Evolutionary conservation across 2,113 vertebrate species (phyloP).

Genomic region (Cyanistes caeruleus): DNA sequence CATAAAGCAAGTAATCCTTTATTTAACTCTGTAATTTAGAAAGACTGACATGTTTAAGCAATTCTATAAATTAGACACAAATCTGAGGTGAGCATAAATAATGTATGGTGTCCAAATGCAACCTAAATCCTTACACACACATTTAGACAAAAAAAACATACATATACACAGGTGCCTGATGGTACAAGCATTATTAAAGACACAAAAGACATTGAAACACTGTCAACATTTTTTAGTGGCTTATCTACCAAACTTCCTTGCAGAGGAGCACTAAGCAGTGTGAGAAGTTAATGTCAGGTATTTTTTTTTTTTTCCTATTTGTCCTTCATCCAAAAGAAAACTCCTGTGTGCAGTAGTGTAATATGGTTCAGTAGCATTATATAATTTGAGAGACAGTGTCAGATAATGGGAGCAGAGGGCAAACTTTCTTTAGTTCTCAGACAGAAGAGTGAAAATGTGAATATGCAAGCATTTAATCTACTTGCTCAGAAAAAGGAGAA

Average conservation of each 20-base stretch:
- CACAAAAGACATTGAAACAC: background rate
- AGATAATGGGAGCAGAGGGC: fast-evolving
- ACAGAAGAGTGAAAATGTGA: background rate
- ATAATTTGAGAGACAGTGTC: background rate
- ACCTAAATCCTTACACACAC: background rate
- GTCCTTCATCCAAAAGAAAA: background rate
- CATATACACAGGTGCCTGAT: fast-evolving
- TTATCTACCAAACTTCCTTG: background rate
- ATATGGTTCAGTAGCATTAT: background rate
- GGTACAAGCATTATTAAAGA: background rate
- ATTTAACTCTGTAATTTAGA: background rate
- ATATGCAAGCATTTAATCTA: background rate
- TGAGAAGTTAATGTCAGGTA: background rate
- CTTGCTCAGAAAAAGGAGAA: background rate
- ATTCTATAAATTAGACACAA: background rate
- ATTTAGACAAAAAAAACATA: background rate
- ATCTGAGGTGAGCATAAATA: background rate
- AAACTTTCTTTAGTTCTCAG: background rate
- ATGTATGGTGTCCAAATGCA: background rate
- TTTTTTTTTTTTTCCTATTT: background rate
- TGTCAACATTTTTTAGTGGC: background rate
- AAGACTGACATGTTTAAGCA: background rate
- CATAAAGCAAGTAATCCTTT: background rate
- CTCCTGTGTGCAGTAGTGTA: background rate
- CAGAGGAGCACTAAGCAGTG: background rate